Evolutionary conservation across 2,797 vertebrate species (phyloP).

Genomic region (Miichthys miiuy): DNA sequence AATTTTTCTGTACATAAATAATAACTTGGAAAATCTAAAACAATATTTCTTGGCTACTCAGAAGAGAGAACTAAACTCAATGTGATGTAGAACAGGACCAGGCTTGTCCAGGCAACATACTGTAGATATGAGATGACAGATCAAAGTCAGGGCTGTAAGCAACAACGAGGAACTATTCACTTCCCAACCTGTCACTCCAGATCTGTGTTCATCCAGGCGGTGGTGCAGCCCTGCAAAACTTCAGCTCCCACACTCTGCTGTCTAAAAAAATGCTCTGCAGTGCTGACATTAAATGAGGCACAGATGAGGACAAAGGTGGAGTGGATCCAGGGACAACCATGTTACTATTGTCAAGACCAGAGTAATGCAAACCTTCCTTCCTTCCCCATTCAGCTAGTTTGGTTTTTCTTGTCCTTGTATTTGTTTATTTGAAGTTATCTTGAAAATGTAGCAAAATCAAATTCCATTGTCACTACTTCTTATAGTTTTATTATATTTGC

Average conservation of each 20-base stretch:
- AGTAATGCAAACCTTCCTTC: slow-evolving; percentile 37
- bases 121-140: slow-evolving; percentile 46
- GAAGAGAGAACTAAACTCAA: neutral
- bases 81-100: slow-evolving; percentile 31
- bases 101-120: slow-evolving; percentile 17
- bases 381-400: slow-evolving; percentile 30
- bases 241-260: slow-evolving; percentile 11
- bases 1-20: neutral
- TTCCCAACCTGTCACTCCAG: slow-evolving; percentile 54
- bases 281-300: slow-evolving; percentile 44
- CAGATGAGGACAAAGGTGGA: slow-evolving; percentile 31
- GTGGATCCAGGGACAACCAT: slow-evolving; percentile 25
- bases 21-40: neutral
- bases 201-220: slow-evolving; percentile 32
- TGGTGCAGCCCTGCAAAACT: slow-evolving; percentile 6
- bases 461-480: slow-evolving; percentile 27
- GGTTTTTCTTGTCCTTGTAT: slow-evolving; percentile 31
- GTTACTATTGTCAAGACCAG: slow-evolving; percentile 10
- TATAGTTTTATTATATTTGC: slow-evolving; percentile 50
- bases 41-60: neutral
- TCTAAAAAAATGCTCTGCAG: slow-evolving; percentile 11
- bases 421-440: slow-evolving; percentile 49
- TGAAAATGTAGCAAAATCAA: slow-evolving; percentile 45
- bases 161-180: slow-evolving; percentile 36
- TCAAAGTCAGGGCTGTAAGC: slow-evolving; percentile 47